These are phyloP conservation scores for Aphelenchoides besseyi DNA, from an alignment of 1,140 invertebrate genomes.

Conservation along the genomic window DNA sequence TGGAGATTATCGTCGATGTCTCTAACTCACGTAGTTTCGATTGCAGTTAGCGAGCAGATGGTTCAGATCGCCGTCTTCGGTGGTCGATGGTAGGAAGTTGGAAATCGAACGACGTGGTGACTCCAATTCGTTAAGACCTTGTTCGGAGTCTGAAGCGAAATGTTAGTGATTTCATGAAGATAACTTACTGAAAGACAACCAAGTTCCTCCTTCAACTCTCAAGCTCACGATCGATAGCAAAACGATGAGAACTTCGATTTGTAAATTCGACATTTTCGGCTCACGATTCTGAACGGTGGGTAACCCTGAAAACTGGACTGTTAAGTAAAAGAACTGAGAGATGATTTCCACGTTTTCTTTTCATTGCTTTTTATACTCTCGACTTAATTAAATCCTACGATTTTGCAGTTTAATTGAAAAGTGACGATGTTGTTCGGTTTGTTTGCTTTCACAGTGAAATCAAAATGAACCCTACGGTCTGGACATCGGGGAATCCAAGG, in stretches of 20 bases:
- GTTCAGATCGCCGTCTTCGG: not conserved
- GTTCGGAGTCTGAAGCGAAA: not conserved
- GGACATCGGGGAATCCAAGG: too few species aligned
- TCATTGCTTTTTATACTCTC: not conserved
- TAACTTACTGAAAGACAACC: constrained; percentile 16
- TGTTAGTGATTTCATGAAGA: not conserved
- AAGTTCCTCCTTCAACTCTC: not conserved
- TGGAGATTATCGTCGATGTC: too few species aligned
- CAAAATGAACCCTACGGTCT: too few species aligned
- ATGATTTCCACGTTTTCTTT: not conserved
- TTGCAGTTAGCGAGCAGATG: not conserved
- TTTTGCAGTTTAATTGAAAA: not conserved
- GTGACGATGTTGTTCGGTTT: not conserved
- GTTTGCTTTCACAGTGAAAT: too few species aligned
- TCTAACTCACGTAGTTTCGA: not conserved
- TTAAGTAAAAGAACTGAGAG: not conserved
- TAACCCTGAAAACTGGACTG: not conserved
- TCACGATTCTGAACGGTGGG: not conserved
- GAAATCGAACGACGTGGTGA: not conserved
- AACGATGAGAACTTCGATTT: not conserved
- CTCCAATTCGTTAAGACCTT: not conserved
- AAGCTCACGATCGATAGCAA: not conserved
- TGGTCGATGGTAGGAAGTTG: not conserved
- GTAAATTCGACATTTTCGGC: not conserved
- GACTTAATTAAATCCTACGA: not conserved